Evolutionary conservation across 2,888 invertebrate genomes (phyloP).

Genomic region (Cephus sareptanus): DNA sequence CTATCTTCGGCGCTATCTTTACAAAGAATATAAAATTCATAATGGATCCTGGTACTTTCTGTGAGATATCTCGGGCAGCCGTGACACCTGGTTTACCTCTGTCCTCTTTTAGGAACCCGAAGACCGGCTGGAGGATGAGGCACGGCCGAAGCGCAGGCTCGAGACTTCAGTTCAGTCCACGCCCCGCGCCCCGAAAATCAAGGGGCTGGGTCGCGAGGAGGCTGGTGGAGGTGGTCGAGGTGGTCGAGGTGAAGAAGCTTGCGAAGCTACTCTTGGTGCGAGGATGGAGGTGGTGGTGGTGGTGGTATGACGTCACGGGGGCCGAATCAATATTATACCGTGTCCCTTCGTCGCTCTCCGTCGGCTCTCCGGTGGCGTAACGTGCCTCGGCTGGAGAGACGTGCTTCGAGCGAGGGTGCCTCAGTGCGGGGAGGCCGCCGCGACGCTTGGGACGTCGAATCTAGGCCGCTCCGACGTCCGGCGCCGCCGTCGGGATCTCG

Average conservation of each 20-base stretch:
- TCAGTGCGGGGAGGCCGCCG: slow-evolving; percentile 63
- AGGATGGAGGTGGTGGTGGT: slow-evolving; percentile 12
- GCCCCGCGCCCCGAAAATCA: slow-evolving; percentile 42
- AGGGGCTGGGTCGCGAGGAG: slow-evolving; percentile 33
- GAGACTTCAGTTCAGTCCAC: slow-evolving; percentile 49
- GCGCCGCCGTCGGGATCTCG: slow-evolving; percentile 35
- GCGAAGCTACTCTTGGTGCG: slow-evolving; percentile 32
- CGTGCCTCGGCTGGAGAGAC: slow-evolving; percentile 45
- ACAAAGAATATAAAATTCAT: neutral
- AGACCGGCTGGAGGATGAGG: slow-evolving; percentile 3
- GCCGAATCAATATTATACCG: slow-evolving; percentile 56
- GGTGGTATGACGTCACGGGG: slow-evolving; percentile 47
- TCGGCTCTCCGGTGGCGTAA: slow-evolving; percentile 38
- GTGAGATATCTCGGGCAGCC: neutral
- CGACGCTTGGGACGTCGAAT: slow-evolving; percentile 56
- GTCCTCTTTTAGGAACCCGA: neutral
- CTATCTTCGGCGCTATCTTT: neutral
- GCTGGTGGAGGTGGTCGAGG: neutral
- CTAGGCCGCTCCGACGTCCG: slow-evolving; percentile 49
- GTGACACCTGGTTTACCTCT: neutral
- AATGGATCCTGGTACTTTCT: neutral
- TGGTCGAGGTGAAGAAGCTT: neutral
- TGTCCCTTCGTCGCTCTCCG: slow-evolving; percentile 30
- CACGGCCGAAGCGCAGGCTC: slow-evolving; percentile 49
- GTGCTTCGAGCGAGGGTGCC: slow-evolving; percentile 38